These are phyloP conservation scores for Callyntrura guangdongensis DNA, from an alignment of 2,888 invertebrate species.

Conservation along the genomic window DNA sequence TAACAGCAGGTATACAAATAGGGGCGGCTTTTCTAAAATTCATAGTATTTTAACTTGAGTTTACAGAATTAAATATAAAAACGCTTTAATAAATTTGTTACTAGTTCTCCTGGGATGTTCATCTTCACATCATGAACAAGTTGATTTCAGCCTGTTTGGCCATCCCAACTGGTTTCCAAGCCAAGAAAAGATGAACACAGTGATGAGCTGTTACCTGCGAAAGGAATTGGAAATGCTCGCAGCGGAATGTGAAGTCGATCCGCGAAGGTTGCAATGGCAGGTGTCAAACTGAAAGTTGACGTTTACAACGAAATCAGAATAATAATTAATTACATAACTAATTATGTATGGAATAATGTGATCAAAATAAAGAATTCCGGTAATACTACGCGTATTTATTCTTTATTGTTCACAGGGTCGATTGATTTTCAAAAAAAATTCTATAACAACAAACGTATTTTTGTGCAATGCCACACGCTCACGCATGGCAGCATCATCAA, in stretches of 20 bases:
- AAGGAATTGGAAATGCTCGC: constrained; percentile 68
- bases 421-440: too few relatives aligned
- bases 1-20: constrained; percentile 69
- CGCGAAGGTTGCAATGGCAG: constrained; percentile 32
- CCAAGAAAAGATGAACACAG: constrained; percentile 71
- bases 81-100: too few relatives aligned
- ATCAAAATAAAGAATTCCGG: background rate
- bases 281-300: background rate
- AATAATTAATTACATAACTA: background rate
- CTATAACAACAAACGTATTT: too few relatives aligned
- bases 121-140: constrained; percentile 76
- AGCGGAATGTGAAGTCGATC: constrained; percentile 41
- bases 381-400: background rate
- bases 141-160: constrained; percentile 77
- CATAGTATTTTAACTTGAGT: too few relatives aligned
- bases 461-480: too few relatives aligned
- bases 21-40: too few relatives aligned
- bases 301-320: background rate
- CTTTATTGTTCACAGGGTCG: too few relatives aligned
- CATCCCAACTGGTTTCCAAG: constrained; percentile 73
- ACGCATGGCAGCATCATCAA: too few relatives aligned
- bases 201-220: constrained; percentile 71
- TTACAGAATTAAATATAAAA: too few relatives aligned
- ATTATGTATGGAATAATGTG: background rate
- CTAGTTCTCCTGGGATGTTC: constrained; percentile 80